Evolutionary conservation across 1,140 invertebrate species (phyloP), one percentile per base, ranked within the genome.

Genomic region (Drosophila leontia): DNA sequence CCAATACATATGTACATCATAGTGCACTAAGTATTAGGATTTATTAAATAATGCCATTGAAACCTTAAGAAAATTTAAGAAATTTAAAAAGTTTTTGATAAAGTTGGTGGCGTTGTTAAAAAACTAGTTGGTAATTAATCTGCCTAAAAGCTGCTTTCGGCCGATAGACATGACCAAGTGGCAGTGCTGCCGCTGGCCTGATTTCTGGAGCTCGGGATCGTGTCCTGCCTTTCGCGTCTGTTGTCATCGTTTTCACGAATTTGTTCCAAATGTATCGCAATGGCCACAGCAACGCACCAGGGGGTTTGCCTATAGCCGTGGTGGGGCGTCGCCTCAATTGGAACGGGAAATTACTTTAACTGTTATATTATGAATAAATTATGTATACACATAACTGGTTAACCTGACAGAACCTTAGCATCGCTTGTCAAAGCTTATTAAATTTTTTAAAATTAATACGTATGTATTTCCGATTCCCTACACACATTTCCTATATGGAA

Each of bases 161-260:
- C 62, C 29, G 35, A 53, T 67, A 67, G 26, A 41, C 61, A 69
- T 35, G 62, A 44, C 61, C 39, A 55, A 57, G 26, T 37, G 17
- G 15, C 26, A 35, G 19, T 37, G 56, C 19, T 23, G 15, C 26
- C 29, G 7, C 11, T 72, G 67, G 29, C 37, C 42, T 35, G 45
- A n/a, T 51, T 17, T 26, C 17, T 19, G 13, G 17, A 17, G 34
- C 26, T 58, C 4, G n/a, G 37, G 47, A 72, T 58, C 63, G 69
- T 72, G 69, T 29, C 9, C 37, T 29, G 44, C 50, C 51, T 75
- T 75, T 75, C 23, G 42, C 50, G 42, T 15, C 47, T 26, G 48
- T 17, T 75, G 59, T 48, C 37, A 23, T 12, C 13, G 42, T 48
- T 32, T 75, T 65, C 71, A 75, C 60, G 51, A 75, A 57, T 75